Base-by-base conservation (phyloP, 2,888 invertebrate species). In the Malthinus flaveolus region DNA sequence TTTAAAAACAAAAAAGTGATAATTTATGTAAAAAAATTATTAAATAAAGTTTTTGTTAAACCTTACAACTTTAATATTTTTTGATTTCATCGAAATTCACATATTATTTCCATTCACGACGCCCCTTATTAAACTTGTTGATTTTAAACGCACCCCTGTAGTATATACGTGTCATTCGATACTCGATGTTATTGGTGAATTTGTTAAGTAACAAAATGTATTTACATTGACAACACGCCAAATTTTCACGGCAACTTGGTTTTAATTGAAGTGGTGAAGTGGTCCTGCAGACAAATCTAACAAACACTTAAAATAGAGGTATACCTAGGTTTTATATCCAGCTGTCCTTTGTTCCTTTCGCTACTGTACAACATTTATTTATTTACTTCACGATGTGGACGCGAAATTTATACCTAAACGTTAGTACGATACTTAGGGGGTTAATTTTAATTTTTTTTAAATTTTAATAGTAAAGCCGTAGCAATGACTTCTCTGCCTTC, bases 161-260 rank as follows among this genome's bases (percentile, higher is more conserved):
- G 23, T n/a, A n/a, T n/a, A n/a, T 23, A 23, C 23, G 23, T 23
- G 63, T 54, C 44, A 63, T 57, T 44, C 49, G 60, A 63, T 63
- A 63, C 59, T 45, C 44, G 44, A 54, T 59, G 60, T 63, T 63
- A 60, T 60, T 63, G 63, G 60, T 63, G 63, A 63, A 63, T 63
- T 63, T 63, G 63, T 63, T 63, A 63, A 63, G 63, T 63, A 63
- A 63, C 63, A 59, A 56, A 66, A 66, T 62, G 64, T 66, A 59
- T 61, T 59, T 62, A 59, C 61, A 53, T 49, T 64, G 56, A 59
- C 63, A 63, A 63, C 63, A 63, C 53, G 63, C 61, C 61, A 61
- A 63, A 63, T 63, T 63, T 68, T 68, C 68, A 68, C 68, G 68
- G 65, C 62, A 66, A 68, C 65, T 68, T 68, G 64, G 61, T 58